These are phyloP conservation scores for Bufotes viridis DNA, from an alignment of 2,797 vertebrate species.

Conservation along the genomic window DNA sequence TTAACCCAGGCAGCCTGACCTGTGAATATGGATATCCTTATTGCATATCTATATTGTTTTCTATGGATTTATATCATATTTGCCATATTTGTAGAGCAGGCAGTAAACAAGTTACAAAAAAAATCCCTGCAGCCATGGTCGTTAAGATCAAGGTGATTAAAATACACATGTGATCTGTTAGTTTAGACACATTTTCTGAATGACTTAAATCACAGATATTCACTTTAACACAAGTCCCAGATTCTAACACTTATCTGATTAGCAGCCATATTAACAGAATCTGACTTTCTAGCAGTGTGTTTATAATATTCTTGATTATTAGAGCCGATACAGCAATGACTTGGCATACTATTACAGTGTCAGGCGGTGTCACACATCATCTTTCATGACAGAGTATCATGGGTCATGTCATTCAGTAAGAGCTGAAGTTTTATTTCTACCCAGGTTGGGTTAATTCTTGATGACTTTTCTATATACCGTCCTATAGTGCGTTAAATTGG, in stretches of 20 bases:
- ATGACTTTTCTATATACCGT: background rate
- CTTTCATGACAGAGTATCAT: background rate
- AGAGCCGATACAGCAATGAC: background rate
- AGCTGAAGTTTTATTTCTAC: background rate
- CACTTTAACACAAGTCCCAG: background rate
- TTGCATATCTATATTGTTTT: no score
- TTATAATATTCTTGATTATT: background rate
- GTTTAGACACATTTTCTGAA: no score
- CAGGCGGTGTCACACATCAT: background rate
- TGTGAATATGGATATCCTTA: no score
- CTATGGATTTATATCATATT: no score
- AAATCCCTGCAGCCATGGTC: no score
- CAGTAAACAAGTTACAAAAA: no score
- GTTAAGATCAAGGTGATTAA: no score
- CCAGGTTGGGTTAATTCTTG: background rate
- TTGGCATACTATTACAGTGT: conserved; percentile 23
- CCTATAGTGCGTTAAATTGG: background rate
- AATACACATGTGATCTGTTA: no score
- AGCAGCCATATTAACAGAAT: background rate
- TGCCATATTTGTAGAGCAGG: no score
- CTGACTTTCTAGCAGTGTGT: background rate
- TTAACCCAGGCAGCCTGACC: no score
- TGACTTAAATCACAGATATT: no score
- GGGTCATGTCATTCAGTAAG: background rate
- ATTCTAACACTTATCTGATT: background rate